Conservation (phyloP, 2,797 vertebrate genomes). For the Hafferia zeledoni region DNA sequence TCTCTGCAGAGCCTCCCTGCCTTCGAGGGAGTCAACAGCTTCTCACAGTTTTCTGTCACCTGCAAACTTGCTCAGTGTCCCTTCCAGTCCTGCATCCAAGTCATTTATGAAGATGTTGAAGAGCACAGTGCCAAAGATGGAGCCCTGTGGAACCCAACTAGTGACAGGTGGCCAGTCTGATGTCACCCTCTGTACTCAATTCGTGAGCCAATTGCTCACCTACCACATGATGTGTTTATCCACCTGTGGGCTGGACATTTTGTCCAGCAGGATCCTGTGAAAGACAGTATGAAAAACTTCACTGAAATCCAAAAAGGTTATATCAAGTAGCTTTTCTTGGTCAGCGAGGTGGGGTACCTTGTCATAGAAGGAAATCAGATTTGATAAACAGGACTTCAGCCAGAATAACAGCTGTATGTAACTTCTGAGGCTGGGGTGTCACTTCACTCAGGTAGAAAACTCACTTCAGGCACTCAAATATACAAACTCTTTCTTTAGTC, state of each 20-base stretch:
- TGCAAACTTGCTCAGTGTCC: background rate
- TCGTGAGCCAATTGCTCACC: background rate
- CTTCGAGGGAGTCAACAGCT: background rate
- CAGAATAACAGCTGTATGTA: background rate
- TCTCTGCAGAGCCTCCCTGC: background rate
- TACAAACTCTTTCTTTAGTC: background rate
- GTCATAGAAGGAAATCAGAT: background rate
- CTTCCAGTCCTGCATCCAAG: background rate
- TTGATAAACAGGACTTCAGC: background rate
- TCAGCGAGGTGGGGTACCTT: background rate
- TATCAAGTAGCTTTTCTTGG: background rate
- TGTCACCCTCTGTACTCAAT: background rate
- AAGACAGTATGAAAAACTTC: background rate
- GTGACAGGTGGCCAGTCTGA: background rate
- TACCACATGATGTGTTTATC: background rate
- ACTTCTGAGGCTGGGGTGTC: background rate
- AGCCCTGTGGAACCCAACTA: background rate
- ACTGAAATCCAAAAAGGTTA: background rate
- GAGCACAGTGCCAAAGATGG: background rate
- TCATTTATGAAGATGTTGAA: background rate
- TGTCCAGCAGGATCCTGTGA: background rate
- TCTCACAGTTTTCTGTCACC: background rate
- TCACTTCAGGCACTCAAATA: background rate
- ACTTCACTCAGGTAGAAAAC: background rate
- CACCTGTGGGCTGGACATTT: background rate